Conservation (phyloP, 2,113 vertebrate genomes). For the Gila orcuttii region DNA sequence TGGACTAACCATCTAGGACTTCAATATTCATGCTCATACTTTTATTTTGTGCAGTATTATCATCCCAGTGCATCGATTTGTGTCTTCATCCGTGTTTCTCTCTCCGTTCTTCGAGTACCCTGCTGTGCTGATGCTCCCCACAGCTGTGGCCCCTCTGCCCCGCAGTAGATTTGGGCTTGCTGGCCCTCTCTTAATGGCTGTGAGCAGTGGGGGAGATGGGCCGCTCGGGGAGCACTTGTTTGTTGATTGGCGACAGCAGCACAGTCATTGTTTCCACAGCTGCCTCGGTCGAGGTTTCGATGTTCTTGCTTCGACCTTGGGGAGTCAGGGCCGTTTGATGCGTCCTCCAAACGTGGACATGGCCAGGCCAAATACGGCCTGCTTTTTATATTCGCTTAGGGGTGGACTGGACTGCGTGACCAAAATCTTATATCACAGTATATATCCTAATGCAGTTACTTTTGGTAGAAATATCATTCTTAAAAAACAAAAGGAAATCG, state of each 20-base stretch:
- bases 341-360: constrained; percentile 28
- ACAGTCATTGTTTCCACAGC: constrained; percentile 62
- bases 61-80: constrained; percentile 44
- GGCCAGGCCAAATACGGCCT: neutral
- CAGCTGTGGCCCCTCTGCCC: constrained; percentile 55
- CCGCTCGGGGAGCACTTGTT: constrained; percentile 53
- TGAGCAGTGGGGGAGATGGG: constrained; percentile 42
- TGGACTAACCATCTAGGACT: neutral
- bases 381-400: neutral
- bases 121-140: constrained; percentile 18
- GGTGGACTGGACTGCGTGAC: too few relatives aligned
- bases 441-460: neutral
- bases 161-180: constrained; percentile 19
- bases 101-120: constrained; percentile 17
- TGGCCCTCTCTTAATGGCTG: constrained; percentile 35
- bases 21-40: neutral
- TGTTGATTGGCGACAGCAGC: constrained; percentile 52
- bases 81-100: constrained; percentile 23
- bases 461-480: neutral
- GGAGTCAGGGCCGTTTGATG: constrained; percentile 35
- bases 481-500: neutral
- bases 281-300: constrained; percentile 51
- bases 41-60: constrained; percentile 26
- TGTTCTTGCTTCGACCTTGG: constrained; percentile 63
- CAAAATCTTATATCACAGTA: neutral